These are phyloP conservation scores for Tragelaphus scriptus DNA, from an alignment of 2,113 vertebrate genomes.

Conservation along the genomic window DNA sequence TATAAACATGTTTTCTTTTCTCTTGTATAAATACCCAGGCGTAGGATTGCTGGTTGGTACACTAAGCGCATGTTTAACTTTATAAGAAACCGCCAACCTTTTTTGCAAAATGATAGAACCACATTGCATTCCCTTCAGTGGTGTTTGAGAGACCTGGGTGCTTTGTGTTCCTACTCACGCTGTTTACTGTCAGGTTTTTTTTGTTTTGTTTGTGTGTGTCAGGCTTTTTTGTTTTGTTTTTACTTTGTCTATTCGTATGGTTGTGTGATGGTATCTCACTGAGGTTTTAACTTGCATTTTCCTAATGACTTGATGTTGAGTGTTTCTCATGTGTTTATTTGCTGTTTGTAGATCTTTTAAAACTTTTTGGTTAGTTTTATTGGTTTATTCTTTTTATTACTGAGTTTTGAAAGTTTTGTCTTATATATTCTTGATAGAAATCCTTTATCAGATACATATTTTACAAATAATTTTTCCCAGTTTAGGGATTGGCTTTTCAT, in stretches of 20 bases:
- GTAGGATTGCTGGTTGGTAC: neutral
- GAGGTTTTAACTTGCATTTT: neutral
- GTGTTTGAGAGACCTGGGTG: neutral
- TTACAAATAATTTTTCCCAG: neutral
- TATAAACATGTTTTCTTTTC: neutral
- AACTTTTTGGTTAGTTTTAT: neutral
- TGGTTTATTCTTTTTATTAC: neutral
- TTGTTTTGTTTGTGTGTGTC: neutral
- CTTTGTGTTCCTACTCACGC: neutral
- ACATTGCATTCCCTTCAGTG: neutral
- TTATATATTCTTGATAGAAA: neutral
- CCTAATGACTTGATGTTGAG: neutral
- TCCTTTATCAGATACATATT: neutral
- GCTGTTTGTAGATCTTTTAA: neutral
- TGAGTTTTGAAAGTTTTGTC: neutral
- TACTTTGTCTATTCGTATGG: neutral
- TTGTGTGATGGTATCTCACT: neutral
- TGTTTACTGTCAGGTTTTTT: neutral
- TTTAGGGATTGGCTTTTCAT: neutral
- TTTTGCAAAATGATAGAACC: neutral
- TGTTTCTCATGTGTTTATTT: neutral
- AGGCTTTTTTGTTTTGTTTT: neutral
- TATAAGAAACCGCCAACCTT: neutral
- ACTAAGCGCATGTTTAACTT: conserved; percentile 25
- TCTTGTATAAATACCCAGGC: neutral